Evolutionary conservation across 2,113 vertebrate genomes (phyloP).

Genomic region (Theristicus caerulescens): DNA sequence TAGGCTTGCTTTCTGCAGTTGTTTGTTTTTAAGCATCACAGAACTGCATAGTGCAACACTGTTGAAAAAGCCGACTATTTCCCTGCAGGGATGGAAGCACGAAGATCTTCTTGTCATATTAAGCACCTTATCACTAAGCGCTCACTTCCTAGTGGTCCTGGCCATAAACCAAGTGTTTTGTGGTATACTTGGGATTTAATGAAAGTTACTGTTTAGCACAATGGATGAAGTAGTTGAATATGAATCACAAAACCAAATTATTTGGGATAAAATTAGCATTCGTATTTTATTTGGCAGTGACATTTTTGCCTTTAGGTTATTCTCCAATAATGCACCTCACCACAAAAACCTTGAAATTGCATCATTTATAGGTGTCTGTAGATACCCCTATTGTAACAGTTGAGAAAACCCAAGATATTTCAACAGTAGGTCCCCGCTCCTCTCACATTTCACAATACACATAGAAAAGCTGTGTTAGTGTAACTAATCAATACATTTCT

Average conservation of each 20-base stretch:
- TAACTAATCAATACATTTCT: not conserved
- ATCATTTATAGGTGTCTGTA: not conserved
- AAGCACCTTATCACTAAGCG: not conserved
- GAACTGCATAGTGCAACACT: not conserved
- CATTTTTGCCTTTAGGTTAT: not conserved
- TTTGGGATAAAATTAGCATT: not conserved
- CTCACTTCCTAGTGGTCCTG: not conserved
- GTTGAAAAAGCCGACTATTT: not conserved
- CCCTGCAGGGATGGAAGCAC: not conserved
- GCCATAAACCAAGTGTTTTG: not conserved
- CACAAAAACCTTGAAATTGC: not conserved
- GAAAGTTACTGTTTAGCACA: not conserved
- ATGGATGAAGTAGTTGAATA: not conserved
- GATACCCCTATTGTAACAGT: not conserved
- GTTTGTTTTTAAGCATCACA: not conserved
- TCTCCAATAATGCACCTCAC: not conserved
- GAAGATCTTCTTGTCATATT: not conserved
- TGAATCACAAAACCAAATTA: not conserved
- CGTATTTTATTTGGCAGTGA: not conserved
- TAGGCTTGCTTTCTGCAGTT: not conserved
- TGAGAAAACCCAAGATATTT: not conserved
- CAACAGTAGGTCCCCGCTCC: not conserved
- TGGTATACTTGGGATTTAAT: not conserved
- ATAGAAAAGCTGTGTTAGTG: not conserved
- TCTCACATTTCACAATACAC: not conserved